A percentile compares a stretch with the other conserved stretches of the same genome.
Conservation (phyloP, 2,797 vertebrate species). For the Rousettus madagascariensis region DNA sequence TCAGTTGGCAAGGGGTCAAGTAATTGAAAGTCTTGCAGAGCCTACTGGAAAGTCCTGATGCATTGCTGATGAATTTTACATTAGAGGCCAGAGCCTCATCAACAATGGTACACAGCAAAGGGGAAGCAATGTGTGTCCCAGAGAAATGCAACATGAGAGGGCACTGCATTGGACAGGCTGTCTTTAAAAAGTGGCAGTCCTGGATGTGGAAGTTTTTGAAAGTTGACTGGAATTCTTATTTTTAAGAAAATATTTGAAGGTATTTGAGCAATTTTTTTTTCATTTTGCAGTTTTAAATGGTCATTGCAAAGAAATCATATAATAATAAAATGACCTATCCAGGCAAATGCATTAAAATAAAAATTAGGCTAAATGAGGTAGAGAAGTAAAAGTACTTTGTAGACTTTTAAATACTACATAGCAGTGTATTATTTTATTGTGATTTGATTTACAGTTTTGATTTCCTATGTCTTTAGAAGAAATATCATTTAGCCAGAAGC, state of each 20-base stretch:
- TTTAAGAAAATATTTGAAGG: constrained; percentile 1
- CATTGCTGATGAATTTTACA: constrained; percentile 67
- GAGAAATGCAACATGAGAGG: constrained; percentile 3
- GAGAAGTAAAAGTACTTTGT: background rate
- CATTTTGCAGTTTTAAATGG: background rate
- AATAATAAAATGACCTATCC: background rate
- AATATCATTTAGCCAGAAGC: background rate
- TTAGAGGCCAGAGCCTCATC: constrained; percentile 65
- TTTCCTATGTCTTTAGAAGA: background rate
- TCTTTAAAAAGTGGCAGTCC: background rate
- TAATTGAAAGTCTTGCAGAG: constrained; percentile 64
- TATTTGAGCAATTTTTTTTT: background rate
- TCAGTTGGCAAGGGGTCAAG: constrained; percentile 60
- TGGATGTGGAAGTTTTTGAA: background rate
- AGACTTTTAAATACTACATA: background rate
- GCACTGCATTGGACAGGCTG: background rate
- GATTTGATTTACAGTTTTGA: background rate
- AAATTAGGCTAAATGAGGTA: background rate
- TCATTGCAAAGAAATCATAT: background rate
- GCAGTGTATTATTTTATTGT: background rate
- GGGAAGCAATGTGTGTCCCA: background rate
- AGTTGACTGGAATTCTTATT: constrained; percentile 1
- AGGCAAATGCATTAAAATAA: background rate
- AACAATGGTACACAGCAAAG: constrained; percentile 56
- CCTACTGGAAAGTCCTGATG: constrained; percentile 60